Evolutionary conservation across 92 coral and sea anemone genomes (phyloP).

Genomic region (Umimayanthus chanpuru): DNA sequence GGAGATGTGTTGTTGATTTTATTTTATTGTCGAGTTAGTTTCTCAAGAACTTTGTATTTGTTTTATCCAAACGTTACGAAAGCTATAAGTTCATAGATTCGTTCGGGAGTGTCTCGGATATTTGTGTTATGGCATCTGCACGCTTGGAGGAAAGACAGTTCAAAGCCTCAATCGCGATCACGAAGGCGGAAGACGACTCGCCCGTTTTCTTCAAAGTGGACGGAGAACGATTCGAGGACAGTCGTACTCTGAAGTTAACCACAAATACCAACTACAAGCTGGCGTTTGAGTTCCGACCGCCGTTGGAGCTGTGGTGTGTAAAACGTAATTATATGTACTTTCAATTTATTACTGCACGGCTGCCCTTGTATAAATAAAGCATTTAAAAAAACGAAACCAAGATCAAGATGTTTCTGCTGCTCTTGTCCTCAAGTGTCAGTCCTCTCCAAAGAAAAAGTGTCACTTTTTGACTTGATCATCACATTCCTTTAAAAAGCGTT

Average conservation of each 20-base stretch:
- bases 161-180: slow-evolving; percentile 67
- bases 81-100: too few relatives aligned
- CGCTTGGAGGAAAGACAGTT: slow-evolving; percentile 73
- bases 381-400: not conserved
- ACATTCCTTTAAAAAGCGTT: too few relatives aligned
- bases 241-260: slow-evolving; percentile 82
- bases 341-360: not conserved
- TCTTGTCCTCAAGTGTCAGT: too few relatives aligned
- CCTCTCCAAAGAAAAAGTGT: too few relatives aligned
- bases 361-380: not conserved
- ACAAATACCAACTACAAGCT: slow-evolving; percentile 77
- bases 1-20: too few relatives aligned
- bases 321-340: not conserved
- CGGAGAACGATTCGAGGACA: slow-evolving; percentile 91
- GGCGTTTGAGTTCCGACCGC: slow-evolving; percentile 83
- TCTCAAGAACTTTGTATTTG: too few relatives aligned
- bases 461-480: too few relatives aligned
- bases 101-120: not conserved
- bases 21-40: too few relatives aligned
- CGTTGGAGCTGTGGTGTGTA: slow-evolving; percentile 76
- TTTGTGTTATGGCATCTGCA: slow-evolving; percentile 71
- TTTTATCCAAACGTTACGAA: too few relatives aligned
- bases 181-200: slow-evolving; percentile 82
- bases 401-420: too few relatives aligned
- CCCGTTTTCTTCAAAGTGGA: slow-evolving; percentile 91